Percentiles rank a stretch among this genome's conserved stretches.
phyloP scores from a whole-genome alignment of 2,797 vertebrate species.

The Merluccius polli region DNA sequence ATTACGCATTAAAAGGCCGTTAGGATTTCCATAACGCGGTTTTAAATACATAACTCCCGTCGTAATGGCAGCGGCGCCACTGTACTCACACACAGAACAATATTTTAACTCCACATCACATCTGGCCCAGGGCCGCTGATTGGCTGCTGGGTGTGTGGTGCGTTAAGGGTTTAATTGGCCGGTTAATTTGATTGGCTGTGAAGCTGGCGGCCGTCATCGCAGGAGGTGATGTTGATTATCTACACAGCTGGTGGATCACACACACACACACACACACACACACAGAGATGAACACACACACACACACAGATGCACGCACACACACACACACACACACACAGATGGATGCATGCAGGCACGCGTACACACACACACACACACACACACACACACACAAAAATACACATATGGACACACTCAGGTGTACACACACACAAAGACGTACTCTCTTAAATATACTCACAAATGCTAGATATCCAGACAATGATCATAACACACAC shows the following conservation, averaged over 20 bases:
- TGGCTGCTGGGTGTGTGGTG: constrained; percentile 16
- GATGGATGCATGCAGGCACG: too few relatives aligned
- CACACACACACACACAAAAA: too few relatives aligned
- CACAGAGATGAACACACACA: neutral
- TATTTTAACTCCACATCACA: constrained; percentile 21
- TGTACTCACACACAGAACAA: neutral
- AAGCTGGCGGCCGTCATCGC: constrained; percentile 42
- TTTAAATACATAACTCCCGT: constrained; percentile 24
- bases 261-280: neutral
- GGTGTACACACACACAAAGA: neutral
- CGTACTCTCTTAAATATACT: neutral
- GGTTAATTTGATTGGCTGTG: constrained; percentile 52
- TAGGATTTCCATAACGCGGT: constrained; percentile 35
- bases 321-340: neutral
- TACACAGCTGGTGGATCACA: constrained; percentile 1
- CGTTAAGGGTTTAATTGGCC: constrained; percentile 55
- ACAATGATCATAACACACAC: neutral
- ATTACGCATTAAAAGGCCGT: constrained; percentile 36
- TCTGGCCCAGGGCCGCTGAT: constrained; percentile 39
- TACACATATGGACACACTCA: too few relatives aligned
- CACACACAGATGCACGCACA: too few relatives aligned
- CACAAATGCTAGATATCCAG: too few relatives aligned
- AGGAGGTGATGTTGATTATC: neutral
- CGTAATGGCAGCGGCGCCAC: constrained; percentile 11
- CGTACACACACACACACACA: too few relatives aligned